These are phyloP conservation scores for Oenanthe oenanthe DNA, from an alignment of 2,113 vertebrate species.

Conservation along the genomic window DNA sequence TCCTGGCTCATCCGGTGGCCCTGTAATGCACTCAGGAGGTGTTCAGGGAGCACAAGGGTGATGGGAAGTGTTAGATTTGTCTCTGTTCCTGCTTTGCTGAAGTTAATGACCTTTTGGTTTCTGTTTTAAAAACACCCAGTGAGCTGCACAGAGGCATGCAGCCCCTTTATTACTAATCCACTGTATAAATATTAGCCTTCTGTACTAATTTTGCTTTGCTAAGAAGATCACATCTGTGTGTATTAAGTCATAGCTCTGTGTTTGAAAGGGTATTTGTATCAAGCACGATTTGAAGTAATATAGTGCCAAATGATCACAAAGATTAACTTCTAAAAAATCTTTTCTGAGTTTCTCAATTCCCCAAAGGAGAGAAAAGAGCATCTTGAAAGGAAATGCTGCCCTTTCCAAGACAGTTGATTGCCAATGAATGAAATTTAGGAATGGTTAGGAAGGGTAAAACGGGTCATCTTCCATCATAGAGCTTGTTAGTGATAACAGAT, in stretches of 20 bases:
- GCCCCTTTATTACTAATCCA: background rate
- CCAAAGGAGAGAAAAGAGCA: background rate
- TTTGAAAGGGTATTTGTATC: background rate
- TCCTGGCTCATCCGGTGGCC: background rate
- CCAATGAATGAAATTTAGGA: background rate
- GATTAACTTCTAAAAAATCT: background rate
- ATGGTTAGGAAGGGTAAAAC: background rate
- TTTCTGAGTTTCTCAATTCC: background rate
- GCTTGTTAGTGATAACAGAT: background rate
- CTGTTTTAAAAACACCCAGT: background rate
- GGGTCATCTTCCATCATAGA: background rate
- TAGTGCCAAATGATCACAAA: background rate
- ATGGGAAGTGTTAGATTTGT: background rate
- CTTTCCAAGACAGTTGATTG: background rate
- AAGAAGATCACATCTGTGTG: background rate
- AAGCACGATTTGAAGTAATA: background rate
- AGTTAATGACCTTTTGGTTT: background rate
- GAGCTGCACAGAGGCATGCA: background rate
- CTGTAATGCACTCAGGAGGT: rapidly evolving
- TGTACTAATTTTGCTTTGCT: background rate
- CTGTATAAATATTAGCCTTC: background rate
- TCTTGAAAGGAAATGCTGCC: background rate
- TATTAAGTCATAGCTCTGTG: background rate
- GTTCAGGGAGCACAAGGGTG: background rate
- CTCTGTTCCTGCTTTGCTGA: background rate